Conservation (phyloP, 2,888 invertebrate genomes). For the Diaphora mendica region DNA sequence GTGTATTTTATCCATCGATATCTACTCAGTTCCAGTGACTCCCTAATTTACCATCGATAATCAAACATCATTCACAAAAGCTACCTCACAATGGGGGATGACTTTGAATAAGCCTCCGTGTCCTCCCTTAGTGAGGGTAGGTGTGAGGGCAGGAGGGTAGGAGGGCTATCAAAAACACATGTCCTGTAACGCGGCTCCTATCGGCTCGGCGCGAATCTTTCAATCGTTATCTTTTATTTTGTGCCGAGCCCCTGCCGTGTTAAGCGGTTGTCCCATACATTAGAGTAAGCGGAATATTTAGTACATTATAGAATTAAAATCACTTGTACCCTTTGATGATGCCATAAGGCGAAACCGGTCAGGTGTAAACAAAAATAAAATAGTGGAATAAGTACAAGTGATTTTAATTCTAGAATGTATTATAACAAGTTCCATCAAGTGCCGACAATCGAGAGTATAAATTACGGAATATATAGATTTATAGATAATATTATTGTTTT, state of each 20-base stretch:
- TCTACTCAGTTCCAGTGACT: neutral
- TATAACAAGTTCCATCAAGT: too few relatives aligned
- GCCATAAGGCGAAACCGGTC: too few relatives aligned
- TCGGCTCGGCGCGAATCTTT: slow-evolving; percentile 66
- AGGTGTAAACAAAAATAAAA: too few relatives aligned
- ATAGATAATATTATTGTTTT: neutral
- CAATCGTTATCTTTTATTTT: slow-evolving; percentile 74
- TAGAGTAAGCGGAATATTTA: slow-evolving; percentile 32
- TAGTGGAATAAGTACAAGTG: too few relatives aligned
- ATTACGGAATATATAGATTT: neutral
- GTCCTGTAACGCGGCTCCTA: slow-evolving; percentile 61
- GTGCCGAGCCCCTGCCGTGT: slow-evolving; percentile 50
- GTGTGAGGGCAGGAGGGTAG: slow-evolving; percentile 30
- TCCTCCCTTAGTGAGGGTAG: slow-evolving; percentile 10
- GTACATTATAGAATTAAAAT: too few relatives aligned
- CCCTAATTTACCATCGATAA: slow-evolving; percentile 41
- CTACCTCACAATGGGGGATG: slow-evolving; percentile 47
- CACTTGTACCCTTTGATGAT: too few relatives aligned
- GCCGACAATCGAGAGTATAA: too few relatives aligned
- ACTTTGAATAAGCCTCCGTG: slow-evolving; percentile 47
- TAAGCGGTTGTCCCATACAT: slow-evolving; percentile 35
- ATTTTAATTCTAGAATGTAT: too few relatives aligned
- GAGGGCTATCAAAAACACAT: slow-evolving; percentile 66
- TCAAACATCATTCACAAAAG: slow-evolving; percentile 52
- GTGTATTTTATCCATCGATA: neutral